These are phyloP conservation scores for Hippopotamus amphibius DNA, from an alignment of 2,113 vertebrate genomes.

Conservation along the genomic window DNA sequence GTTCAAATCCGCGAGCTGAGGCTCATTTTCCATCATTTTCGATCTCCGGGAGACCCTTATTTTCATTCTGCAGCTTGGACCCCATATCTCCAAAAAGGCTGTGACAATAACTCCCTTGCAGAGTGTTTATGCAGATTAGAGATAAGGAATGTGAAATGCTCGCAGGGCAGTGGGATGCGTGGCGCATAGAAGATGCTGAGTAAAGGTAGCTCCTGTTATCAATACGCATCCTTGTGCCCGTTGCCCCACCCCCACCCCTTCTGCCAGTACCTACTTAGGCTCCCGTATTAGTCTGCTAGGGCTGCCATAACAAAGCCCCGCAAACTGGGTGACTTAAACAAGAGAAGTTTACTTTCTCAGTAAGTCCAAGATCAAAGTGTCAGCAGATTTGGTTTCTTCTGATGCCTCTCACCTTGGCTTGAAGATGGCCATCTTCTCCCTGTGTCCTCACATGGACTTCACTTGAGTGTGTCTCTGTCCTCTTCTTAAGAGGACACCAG, in stretches of 20 bases:
- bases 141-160: neutral
- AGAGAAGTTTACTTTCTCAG: neutral
- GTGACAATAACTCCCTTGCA: neutral
- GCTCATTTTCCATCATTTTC: neutral
- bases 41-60: neutral
- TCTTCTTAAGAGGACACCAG: neutral
- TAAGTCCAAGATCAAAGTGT: neutral
- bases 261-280: neutral
- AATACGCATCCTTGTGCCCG: accelerated
- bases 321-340: neutral
- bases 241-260: accelerated
- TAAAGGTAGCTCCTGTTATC: neutral
- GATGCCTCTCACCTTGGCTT: neutral
- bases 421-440: neutral
- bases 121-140: neutral
- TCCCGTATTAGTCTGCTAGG: accelerated
- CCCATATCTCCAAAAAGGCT: neutral
- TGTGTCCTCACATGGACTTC: neutral
- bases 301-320: neutral
- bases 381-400: neutral
- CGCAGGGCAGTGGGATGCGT: accelerated
- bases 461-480: neutral
- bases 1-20: neutral
- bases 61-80: neutral
- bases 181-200: accelerated